Conservation (phyloP, 2,113 vertebrate species). For the Paedocypris sp. region DNA sequence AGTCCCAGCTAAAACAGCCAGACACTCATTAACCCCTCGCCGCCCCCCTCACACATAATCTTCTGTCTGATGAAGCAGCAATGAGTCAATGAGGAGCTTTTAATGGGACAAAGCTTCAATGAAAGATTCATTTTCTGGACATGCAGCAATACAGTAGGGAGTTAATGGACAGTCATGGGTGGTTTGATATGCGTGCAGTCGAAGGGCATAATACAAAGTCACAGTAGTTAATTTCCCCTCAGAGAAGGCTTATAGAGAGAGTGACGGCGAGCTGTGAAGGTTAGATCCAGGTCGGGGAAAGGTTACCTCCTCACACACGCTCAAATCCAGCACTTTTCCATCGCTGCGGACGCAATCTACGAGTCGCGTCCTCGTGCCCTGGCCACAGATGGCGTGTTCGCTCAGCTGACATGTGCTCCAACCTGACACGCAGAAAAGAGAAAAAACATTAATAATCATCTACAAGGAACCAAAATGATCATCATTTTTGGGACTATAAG, state of each 20-base stretch:
- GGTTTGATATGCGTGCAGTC: conserved; percentile 8
- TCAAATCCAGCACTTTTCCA: conserved; percentile 58
- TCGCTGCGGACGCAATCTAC: conserved; percentile 81
- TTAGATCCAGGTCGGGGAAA: not conserved
- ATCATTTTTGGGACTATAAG: too few relatives aligned
- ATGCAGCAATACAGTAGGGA: conserved; percentile 16
- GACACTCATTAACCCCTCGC: conserved; percentile 18
- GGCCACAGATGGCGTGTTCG: conserved; percentile 76
- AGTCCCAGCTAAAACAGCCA: conserved; percentile 55
- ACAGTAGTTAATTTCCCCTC: conserved; percentile 7
- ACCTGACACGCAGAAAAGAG: conserved; percentile 52
- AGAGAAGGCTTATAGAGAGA: conserved; percentile 5
- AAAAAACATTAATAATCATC: conserved; percentile 18
- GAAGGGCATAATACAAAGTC: conserved; percentile 19
- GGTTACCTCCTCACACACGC: conserved; percentile 72
- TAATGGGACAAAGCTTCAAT: conserved; percentile 8
- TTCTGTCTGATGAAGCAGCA: conserved; percentile 3
- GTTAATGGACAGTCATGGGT: conserved; percentile 27
- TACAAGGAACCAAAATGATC: conserved; percentile 11
- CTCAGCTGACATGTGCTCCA: conserved; percentile 89
- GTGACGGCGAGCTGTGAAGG: not conserved
- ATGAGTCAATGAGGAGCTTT: not conserved
- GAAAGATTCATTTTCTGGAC: conserved; percentile 18
- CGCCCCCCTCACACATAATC: not conserved
- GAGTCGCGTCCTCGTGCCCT: conserved; percentile 66